These are phyloP conservation scores for Bembecia ichneumoniformis DNA, from an alignment of 2,888 invertebrate genomes.

Conservation along the genomic window DNA sequence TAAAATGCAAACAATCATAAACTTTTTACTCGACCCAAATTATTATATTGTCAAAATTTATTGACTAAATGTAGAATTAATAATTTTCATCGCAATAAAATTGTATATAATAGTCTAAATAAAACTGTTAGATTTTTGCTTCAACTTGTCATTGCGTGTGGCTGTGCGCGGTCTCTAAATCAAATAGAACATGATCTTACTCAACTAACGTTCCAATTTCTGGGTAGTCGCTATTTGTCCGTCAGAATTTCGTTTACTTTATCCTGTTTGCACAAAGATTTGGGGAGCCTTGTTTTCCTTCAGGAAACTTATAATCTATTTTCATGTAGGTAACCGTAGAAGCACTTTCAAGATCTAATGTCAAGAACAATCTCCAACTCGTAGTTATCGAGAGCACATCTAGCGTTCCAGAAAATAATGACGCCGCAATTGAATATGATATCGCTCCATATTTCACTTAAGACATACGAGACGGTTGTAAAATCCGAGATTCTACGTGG, in stretches of 20 bases:
- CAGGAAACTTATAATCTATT: conserved; percentile 24
- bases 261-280: conserved; percentile 13
- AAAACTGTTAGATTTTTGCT: too few relatives aligned
- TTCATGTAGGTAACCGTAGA: conserved; percentile 5
- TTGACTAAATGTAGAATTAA: too few relatives aligned
- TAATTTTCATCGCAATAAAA: too few relatives aligned
- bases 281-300: conserved; percentile 17
- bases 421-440: conserved; percentile 39
- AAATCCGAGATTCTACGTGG: conserved; percentile 47
- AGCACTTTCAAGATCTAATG: conserved; percentile 7
- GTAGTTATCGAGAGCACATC: background rate
- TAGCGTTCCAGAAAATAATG: conserved; percentile 18
- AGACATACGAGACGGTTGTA: conserved; percentile 45
- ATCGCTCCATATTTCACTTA: conserved; percentile 43
- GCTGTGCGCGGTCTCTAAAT: background rate
- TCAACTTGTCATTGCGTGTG: background rate
- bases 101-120: too few relatives aligned
- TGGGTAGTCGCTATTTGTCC: conserved; percentile 10
- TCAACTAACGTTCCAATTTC: conserved; percentile 3
- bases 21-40: too few relatives aligned
- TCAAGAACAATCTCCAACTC: background rate
- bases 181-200: background rate
- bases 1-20: too few relatives aligned
- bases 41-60: too few relatives aligned
- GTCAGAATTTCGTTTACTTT: conserved; percentile 11